Percentiles rank a stretch among this genome's conserved stretches.
Evolutionary conservation across 92 coral and sea anemone species (phyloP).

Genomic region (Parazoanthus darwini): DNA sequence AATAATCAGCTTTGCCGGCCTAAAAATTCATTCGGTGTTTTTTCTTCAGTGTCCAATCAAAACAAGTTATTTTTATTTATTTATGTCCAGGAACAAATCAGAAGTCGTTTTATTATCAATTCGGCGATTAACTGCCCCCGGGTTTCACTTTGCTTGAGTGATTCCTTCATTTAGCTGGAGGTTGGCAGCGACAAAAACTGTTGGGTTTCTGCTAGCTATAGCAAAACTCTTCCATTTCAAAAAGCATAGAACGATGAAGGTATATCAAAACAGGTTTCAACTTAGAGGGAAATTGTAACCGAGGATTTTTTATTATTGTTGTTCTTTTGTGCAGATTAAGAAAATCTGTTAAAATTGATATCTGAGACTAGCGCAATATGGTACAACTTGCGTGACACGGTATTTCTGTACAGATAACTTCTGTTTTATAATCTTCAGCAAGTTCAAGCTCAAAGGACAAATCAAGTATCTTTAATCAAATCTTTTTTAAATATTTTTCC

Average conservation of each 20-base stretch:
- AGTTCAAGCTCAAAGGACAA: background rate
- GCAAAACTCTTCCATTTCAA: background rate
- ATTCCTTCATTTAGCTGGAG: background rate
- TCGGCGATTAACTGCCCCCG: slow-evolving; percentile 17
- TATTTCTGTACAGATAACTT: background rate
- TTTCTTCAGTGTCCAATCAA: slow-evolving; percentile 11
- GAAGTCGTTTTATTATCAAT: background rate
- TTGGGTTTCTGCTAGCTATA: slow-evolving; percentile 19
- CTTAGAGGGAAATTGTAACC: background rate
- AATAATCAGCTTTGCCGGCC: background rate
- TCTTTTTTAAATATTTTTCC: background rate
- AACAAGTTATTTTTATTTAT: background rate
- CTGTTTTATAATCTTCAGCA: background rate
- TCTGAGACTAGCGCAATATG: background rate
- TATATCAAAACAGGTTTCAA: background rate
- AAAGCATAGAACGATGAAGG: background rate
- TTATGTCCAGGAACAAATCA: slow-evolving; percentile 14
- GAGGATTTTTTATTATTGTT: background rate
- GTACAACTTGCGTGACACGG: slow-evolving; percentile 13
- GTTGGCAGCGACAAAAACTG: slow-evolving; percentile 8
- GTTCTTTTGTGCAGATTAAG: slow-evolving; percentile 13
- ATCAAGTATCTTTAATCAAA: background rate
- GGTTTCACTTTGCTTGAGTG: slow-evolving; percentile 24
- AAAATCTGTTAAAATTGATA: background rate
- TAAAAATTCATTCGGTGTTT: background rate